Conservation (phyloP, 2,888 invertebrate species). For the Eudasyphora cyanicolor region DNA sequence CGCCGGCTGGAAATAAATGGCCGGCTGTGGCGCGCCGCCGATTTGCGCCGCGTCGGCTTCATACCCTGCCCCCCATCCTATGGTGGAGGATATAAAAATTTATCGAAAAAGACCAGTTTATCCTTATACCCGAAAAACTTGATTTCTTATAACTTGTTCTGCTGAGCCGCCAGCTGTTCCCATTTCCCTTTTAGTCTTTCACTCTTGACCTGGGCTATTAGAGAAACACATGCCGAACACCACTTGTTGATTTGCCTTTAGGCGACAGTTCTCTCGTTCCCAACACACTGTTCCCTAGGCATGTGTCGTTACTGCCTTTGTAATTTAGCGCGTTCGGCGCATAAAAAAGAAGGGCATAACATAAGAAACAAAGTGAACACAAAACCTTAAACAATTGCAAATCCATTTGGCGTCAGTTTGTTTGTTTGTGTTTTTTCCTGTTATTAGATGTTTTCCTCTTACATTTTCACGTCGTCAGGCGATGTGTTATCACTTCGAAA, state of each 20-base stretch:
- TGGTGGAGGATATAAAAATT: too few species aligned
- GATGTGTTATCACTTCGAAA: slow-evolving; percentile 47
- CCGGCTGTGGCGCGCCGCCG: too few species aligned
- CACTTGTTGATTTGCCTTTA: slow-evolving; percentile 22
- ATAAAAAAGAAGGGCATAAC: neutral
- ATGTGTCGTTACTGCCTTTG: neutral
- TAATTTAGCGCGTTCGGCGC: neutral
- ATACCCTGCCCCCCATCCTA: too few species aligned
- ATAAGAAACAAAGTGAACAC: slow-evolving; percentile 6
- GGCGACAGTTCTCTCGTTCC: too few species aligned
- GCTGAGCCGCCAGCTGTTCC: too few species aligned
- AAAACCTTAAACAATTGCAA: slow-evolving; percentile 35
- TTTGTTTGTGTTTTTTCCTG: slow-evolving; percentile 30
- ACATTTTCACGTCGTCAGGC: neutral
- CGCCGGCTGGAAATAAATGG: too few species aligned
- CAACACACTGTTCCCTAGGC: neutral
- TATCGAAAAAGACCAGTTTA: too few species aligned
- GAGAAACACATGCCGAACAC: too few species aligned
- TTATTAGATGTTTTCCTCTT: slow-evolving; percentile 17
- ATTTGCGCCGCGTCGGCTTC: too few species aligned
- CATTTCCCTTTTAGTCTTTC: neutral
- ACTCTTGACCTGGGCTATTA: slow-evolving; percentile 11
- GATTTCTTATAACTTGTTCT: too few species aligned
- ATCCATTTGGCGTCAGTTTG: slow-evolving; percentile 45
- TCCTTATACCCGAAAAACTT: too few species aligned